Evolutionary conservation across 1,140 invertebrate species (phyloP).

Genomic region (Druon quercuslanigerum): DNA sequence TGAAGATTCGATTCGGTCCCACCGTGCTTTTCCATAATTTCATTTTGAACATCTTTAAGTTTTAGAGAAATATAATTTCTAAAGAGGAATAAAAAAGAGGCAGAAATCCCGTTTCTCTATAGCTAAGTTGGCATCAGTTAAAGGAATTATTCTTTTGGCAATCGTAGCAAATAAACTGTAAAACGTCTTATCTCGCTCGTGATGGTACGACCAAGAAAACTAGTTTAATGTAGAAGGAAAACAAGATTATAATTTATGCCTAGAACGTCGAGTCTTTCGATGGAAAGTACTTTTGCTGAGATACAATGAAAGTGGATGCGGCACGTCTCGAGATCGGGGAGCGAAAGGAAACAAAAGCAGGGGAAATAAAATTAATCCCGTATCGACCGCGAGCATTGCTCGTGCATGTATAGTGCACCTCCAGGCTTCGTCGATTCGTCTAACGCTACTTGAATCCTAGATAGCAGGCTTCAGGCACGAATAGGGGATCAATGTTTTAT

Average conservation of each 20-base stretch:
- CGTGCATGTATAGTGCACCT: slow-evolving; percentile 12
- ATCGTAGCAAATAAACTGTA: no score
- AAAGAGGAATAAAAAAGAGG: no score
- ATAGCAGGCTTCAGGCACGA: slow-evolving; percentile 61
- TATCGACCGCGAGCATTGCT: slow-evolving; percentile 24
- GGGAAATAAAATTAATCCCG: slow-evolving; percentile 24
- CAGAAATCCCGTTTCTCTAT: no score
- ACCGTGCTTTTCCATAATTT: no score
- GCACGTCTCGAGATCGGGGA: background rate
- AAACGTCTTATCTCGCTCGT: no score
- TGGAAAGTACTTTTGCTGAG: background rate
- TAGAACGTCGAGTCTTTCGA: background rate
- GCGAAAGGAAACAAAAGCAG: background rate
- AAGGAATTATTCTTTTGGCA: no score
- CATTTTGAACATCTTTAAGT: no score
- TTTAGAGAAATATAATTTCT: no score
- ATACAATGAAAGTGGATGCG: slow-evolving; percentile 2
- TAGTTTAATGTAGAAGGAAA: background rate
- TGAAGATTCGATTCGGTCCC: no score
- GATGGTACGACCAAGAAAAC: no score
- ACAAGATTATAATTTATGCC: slow-evolving; percentile 19
- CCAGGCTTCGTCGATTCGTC: slow-evolving; percentile 32
- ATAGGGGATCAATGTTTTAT: slow-evolving; percentile 69
- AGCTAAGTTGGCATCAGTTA: no score
- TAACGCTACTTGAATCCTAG: slow-evolving; percentile 63